Base-by-base conservation (phyloP, 2,888 invertebrate genomes). In the Drosophila recens region DNA sequence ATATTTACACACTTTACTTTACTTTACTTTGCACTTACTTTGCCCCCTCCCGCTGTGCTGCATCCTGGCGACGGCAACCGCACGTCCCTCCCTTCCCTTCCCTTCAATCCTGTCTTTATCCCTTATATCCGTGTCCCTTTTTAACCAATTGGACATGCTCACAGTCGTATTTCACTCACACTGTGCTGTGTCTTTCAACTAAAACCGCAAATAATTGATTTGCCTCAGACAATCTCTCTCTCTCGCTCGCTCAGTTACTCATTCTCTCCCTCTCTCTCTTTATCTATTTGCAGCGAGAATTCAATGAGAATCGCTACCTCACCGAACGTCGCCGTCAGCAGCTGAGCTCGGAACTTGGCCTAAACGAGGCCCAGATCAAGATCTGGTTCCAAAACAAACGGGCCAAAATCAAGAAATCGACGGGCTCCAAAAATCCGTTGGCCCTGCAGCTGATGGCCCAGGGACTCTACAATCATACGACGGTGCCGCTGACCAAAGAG, bases 321-420 rank as follows among this genome's bases (percentile, higher is more conserved):
- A 98, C 98, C 1, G 99, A 99, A 92, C 95, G 97, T 69, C 94
- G 98, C 79, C 94, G 99, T 48, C 98, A 98, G 92, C 96, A 97
- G 78, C 93, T 99, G 72, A 98, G 98, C n/a, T 94, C 96, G 4
- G 98, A 98, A 90, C 94, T 99, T 67, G 97, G 97, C 0, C 94
- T 99, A 69, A 98, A 98, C 87, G 99, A 99, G 93, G 98, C 98
- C 0, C 99, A 99, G 93, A 99, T 98, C 92, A 98, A 98, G 94
- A 98, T 98, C 92, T 98, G 98, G 98, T 98, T 98, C 94, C 97
- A 98, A 94, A 98, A 98, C 93, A 98, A 98, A 92, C 94, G 98
- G 15, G 99, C 99, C 75, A 98, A 98, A 93, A 96, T 98, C 92
- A 99, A 99, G 94, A 98, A 98, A 92, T 95, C 97, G 0, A 95